These are phyloP conservation scores for Himalopsyche tibetana DNA, from an alignment of 2,888 invertebrate species.

Conservation along the genomic window DNA sequence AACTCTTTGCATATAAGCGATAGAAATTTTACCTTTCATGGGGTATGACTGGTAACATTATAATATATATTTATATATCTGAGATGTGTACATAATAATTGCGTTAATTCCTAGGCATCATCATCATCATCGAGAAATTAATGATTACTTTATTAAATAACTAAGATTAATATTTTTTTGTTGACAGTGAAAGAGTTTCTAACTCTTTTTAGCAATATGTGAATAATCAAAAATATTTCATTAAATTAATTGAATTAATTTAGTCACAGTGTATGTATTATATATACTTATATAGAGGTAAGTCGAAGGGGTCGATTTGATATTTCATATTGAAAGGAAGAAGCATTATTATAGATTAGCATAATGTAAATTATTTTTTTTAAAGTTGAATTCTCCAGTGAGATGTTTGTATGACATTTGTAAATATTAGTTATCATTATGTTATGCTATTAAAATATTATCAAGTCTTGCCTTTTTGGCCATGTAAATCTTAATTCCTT, in stretches of 20 bases:
- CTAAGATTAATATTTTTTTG: background rate
- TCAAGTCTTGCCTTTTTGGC: conserved; percentile 40
- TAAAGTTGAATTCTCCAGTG: background rate
- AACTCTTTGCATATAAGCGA: conserved; percentile 64
- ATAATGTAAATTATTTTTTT: conserved; percentile 3
- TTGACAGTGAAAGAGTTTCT: conserved; percentile 19
- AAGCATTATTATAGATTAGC: background rate
- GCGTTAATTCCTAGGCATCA: background rate
- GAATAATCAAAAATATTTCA: background rate
- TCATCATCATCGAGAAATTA: background rate
- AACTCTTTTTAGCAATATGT: conserved; percentile 42
- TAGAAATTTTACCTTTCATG: conserved; percentile 54
- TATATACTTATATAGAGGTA: background rate
- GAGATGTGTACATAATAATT: background rate
- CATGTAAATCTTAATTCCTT: conserved; percentile 22
- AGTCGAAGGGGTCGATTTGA: background rate
- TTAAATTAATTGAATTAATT: background rate
- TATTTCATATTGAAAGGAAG: conserved; percentile 19
- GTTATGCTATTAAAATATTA: background rate
- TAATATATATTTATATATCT: conserved; percentile 2
- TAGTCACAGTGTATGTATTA: conserved; percentile 9
- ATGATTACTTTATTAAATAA: background rate
- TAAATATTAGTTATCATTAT: background rate
- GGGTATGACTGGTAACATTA: conserved; percentile 61
- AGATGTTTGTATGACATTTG: conserved; percentile 1